phyloP scores from a whole-genome alignment of 1,140 invertebrate genomes.

The Luehdorfia chinensis region DNA sequence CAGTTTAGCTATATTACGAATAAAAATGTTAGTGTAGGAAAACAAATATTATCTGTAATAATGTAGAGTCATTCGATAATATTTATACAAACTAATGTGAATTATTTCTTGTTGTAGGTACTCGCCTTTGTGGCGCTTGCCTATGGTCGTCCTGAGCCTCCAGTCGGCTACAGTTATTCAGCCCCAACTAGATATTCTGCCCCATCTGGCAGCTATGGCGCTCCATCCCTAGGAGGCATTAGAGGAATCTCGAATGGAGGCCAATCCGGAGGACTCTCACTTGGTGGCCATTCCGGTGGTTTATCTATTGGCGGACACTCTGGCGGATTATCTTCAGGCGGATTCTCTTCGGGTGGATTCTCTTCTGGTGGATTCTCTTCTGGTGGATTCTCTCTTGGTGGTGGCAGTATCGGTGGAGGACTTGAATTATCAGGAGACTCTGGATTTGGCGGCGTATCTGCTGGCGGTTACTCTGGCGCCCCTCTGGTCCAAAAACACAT shows the following conservation, averaged over 20 bases:
- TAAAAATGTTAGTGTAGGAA: not conserved
- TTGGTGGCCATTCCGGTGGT: slow-evolving; percentile 36
- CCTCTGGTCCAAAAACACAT: slow-evolving; percentile 76
- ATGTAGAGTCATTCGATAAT: too few relatives aligned
- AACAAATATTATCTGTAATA: too few relatives aligned
- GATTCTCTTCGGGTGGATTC: slow-evolving; percentile 38
- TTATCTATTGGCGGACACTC: slow-evolving; percentile 40
- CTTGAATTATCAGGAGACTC: slow-evolving; percentile 37
- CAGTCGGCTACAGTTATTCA: slow-evolving; percentile 70
- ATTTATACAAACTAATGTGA: not conserved
- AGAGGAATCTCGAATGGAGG: slow-evolving; percentile 39
- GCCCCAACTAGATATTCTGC: slow-evolving; percentile 45
- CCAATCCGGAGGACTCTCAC: slow-evolving; percentile 44
- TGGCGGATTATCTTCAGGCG: slow-evolving; percentile 43
- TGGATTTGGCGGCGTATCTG: slow-evolving; percentile 52
- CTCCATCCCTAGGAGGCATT: slow-evolving; percentile 44
- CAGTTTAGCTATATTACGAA: not conserved
- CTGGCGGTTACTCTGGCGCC: slow-evolving; percentile 60
- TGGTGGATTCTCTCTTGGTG: slow-evolving; percentile 28
- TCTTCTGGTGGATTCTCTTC: slow-evolving; percentile 48
- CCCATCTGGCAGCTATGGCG: slow-evolving; percentile 48
- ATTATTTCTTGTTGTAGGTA: slow-evolving; percentile 48
- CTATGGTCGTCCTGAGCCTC: slow-evolving; percentile 66
- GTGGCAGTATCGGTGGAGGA: slow-evolving; percentile 45
- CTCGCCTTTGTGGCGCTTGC: slow-evolving; percentile 67